These are phyloP conservation scores for Atrichornis clamosus DNA, from an alignment of 2,113 vertebrate species.

Conservation along the genomic window DNA sequence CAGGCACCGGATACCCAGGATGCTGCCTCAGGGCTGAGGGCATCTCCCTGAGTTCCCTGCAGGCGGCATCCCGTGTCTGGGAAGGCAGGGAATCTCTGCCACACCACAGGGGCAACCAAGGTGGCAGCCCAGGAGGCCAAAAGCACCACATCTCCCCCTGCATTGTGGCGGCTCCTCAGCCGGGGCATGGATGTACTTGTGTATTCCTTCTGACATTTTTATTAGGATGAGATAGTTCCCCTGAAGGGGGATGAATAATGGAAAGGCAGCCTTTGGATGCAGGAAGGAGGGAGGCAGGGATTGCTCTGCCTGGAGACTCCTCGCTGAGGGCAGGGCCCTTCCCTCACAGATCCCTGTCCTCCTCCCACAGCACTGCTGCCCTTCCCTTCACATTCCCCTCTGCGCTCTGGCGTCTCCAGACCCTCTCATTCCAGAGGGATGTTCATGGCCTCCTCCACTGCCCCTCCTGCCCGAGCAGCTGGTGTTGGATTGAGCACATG, in stretches of 20 bases:
- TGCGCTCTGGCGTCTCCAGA: not conserved
- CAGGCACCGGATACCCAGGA: not conserved
- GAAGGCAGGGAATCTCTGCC: not conserved
- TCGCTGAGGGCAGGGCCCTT: rapidly evolving
- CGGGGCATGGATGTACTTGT: conserved; percentile 73
- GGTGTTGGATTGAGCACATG: rapidly evolving
- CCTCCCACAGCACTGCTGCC: not conserved
- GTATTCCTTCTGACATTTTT: conserved; percentile 85
- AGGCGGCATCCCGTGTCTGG: rapidly evolving
- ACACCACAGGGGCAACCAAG: rapidly evolving
- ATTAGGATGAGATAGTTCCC: conserved; percentile 76
- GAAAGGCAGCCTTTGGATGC: conserved; percentile 64
- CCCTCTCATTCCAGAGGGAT: not conserved
- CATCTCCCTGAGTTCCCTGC: not conserved
- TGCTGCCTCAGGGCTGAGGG: not conserved
- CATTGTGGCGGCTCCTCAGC: conserved; percentile 69
- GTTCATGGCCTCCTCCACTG: not conserved
- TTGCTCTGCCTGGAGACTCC: not conserved
- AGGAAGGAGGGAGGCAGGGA: conserved; percentile 44
- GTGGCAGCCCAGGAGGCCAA: conserved; percentile 64
- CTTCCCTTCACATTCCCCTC: not conserved
- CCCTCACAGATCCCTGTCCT: not conserved
- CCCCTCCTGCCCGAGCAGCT: not conserved
- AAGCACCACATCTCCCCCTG: conserved; percentile 68
- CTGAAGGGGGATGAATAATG: conserved; percentile 83